phyloP scores from a whole-genome alignment of 1,140 invertebrate genomes.

The Metopolophium dirhodum region DNA sequence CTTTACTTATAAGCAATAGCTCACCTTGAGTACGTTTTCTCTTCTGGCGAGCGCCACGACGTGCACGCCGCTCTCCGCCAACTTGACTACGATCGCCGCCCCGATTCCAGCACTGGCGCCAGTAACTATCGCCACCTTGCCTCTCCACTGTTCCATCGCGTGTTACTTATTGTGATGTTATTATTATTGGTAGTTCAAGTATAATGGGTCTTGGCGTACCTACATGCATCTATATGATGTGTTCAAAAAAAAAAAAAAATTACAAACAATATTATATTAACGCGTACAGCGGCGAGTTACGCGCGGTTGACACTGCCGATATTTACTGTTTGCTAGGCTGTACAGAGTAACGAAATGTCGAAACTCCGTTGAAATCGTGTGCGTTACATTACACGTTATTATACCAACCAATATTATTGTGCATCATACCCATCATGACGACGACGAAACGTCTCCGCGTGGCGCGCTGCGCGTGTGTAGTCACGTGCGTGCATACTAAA shows the following conservation, averaged over 20 bases:
- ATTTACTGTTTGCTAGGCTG: not conserved
- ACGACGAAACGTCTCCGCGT: not conserved
- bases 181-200: too few relatives aligned
- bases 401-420: not conserved
- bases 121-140: slow-evolving; percentile 75
- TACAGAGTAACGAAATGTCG: not conserved
- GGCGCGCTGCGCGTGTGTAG: not conserved
- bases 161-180: not conserved
- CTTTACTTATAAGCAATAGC: not conserved
- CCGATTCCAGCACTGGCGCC: slow-evolving; percentile 78
- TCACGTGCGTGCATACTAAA: too few relatives aligned
- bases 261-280: too few relatives aligned
- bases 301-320: not conserved
- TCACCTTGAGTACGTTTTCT: slow-evolving; percentile 67
- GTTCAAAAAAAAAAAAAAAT: too few relatives aligned
- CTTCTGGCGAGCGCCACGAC: slow-evolving; percentile 76
- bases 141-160: slow-evolving; percentile 73
- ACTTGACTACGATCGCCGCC: slow-evolving; percentile 65
- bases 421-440: not conserved
- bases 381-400: not conserved
- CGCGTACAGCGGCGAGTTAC: too few relatives aligned
- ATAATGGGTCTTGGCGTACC: too few relatives aligned
- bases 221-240: too few relatives aligned
- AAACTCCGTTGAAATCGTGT: not conserved
- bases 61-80: slow-evolving; percentile 70